Evolutionary conservation across 2,113 vertebrate genomes (phyloP).

Genomic region (Ranitomeya imitator): DNA sequence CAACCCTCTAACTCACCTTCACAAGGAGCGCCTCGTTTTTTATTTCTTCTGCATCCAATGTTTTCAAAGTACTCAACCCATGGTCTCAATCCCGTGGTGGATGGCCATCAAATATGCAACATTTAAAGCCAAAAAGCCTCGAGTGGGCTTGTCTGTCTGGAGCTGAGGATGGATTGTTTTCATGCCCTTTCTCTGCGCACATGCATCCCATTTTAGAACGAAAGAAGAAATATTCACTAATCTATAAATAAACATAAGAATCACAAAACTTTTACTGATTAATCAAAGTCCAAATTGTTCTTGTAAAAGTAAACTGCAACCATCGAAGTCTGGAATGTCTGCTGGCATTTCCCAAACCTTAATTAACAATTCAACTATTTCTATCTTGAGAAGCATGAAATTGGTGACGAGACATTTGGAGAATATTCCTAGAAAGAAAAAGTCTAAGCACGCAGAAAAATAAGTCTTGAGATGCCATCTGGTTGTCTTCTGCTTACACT

Average conservation of each 20-base stretch:
- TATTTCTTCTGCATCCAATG: too few relatives aligned
- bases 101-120: too few relatives aligned
- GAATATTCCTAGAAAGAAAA: neutral
- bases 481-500: neutral
- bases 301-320: neutral
- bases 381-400: neutral
- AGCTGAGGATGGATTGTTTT: neutral
- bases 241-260: conserved; percentile 1
- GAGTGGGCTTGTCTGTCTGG: neutral
- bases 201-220: neutral
- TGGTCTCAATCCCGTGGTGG: too few relatives aligned
- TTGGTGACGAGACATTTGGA: neutral
- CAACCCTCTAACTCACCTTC: too few relatives aligned
- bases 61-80: too few relatives aligned
- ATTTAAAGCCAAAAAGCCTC: too few relatives aligned
- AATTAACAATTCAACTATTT: neutral
- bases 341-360: neutral
- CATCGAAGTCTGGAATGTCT: neutral
- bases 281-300: neutral
- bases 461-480: neutral
- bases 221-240: neutral
- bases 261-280: neutral
- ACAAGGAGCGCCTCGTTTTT: too few relatives aligned
- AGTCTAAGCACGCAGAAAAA: neutral
- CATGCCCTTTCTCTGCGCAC: neutral